These are phyloP conservation scores for Megatriorchis doriae DNA, from an alignment of 2,113 vertebrate species.

Conservation along the genomic window DNA sequence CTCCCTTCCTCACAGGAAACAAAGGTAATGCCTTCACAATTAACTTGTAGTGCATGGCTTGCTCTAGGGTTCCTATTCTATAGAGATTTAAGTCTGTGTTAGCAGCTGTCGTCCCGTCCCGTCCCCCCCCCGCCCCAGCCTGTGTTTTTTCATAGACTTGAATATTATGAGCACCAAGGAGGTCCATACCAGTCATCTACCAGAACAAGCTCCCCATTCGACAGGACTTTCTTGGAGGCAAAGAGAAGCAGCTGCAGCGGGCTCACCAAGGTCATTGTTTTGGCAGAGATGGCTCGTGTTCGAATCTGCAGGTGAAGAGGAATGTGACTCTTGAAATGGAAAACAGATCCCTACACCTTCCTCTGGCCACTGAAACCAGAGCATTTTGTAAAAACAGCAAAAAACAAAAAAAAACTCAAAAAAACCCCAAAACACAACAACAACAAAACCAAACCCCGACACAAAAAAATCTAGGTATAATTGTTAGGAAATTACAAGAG, in stretches of 20 bases:
- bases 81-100: background rate
- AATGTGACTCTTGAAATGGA: background rate
- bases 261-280: constrained; percentile 95
- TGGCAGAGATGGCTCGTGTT: constrained; percentile 94
- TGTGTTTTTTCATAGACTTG: background rate
- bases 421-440: too few relatives aligned
- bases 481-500: fast-evolving
- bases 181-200: constrained; percentile 89
- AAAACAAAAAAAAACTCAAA: background rate
- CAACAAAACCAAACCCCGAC: background rate
- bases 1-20: background rate
- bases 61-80: background rate
- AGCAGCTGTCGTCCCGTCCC: too few relatives aligned
- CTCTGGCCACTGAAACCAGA: background rate
- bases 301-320: constrained; percentile 80
- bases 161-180: background rate
- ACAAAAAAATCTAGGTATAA: background rate
- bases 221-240: constrained; percentile 88
- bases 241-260: constrained; percentile 92
- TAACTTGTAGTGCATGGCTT: background rate
- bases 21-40: background rate
- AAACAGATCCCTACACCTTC: background rate
- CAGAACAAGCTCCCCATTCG: constrained; percentile 81
- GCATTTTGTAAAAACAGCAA: background rate
- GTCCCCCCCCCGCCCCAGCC: background rate